Base-by-base conservation (phyloP, 2,797 vertebrate genomes). In the Sorex maritimensis region DNA sequence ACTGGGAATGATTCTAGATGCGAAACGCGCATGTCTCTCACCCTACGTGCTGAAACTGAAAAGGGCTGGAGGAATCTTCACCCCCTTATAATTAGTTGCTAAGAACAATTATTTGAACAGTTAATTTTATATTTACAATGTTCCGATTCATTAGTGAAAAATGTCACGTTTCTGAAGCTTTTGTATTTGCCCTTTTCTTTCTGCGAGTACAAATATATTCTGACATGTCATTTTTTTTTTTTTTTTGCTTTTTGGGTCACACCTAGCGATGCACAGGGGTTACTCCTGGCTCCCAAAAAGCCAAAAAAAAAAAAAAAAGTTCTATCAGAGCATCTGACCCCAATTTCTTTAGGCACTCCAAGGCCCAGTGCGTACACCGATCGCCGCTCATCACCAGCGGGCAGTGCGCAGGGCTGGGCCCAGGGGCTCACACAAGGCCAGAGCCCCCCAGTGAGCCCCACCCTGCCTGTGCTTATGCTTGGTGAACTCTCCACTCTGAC, bases 41-140 rank as follows among this genome's bases (percentile, higher is more conserved):
- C n/a, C 86, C 91, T 69, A 94, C 34, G 61, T 91, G 19, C 61
- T 88, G 30, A 68, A 89, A 87, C 10, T 26, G 49, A 30, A 83
- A 82, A 77, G 58, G 38, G 34, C 26, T 88, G 14, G n/a, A 44
- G 23, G 41, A 88, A 63, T 79, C 46, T 34, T n/a, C 44, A 7
- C 2, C 52, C 44, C 10, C 3, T 3, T 46, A 44, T 28, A 75
- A 58, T 24, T 1, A 75, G 61, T 19, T 74, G 52, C 41, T 73
- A 17, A 41, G 23, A 93, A 28, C 46, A 90, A 86, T 93, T 86
- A 83, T 58, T 23, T 91, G 73, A 61, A 28, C 13, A 90, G 28
- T 21, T 88, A 81, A 49, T 73, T 81, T 86, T 69, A 87, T 9
- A 74, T 86, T 90, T 44, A 94, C 5, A 75, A 65, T 75, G 15